Evolutionary conservation across 1,140 invertebrate genomes (phyloP).

Genomic region (Delia radicum): DNA sequence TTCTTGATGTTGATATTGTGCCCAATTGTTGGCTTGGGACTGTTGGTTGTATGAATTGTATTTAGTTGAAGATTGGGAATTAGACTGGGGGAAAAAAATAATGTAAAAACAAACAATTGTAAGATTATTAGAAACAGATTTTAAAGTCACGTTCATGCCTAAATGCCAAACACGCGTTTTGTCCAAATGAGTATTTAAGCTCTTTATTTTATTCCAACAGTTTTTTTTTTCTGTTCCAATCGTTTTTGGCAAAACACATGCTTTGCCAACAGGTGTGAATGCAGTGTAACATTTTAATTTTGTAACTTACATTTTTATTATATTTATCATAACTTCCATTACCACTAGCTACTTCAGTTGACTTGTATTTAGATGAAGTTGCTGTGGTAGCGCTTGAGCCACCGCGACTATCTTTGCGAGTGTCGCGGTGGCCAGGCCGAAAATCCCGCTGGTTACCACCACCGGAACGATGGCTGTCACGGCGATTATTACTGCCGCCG

Average conservation of each 20-base stretch:
- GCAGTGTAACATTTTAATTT: not conserved
- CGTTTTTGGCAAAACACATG: no score
- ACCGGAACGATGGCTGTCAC: constrained; percentile 43
- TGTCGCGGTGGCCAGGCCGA: constrained; percentile 57
- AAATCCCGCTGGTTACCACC: constrained; percentile 52
- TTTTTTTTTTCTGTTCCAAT: no score
- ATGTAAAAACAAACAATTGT: not conserved
- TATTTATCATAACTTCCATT: constrained; percentile 6
- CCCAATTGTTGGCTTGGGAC: constrained; percentile 34
- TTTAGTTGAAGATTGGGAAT: not conserved
- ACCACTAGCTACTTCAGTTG: constrained; percentile 35
- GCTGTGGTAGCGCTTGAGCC: constrained; percentile 40
- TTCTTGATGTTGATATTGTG: constrained; percentile 40
- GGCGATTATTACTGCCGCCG: constrained; percentile 32
- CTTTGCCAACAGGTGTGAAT: no score
- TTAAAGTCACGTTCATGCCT: no score
- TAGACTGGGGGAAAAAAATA: not conserved
- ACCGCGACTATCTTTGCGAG: constrained; percentile 56
- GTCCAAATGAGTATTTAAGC: no score
- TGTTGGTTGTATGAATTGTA: not conserved
- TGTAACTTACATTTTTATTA: constrained; percentile 36
- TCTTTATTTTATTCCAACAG: no score
- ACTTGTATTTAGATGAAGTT: constrained; percentile 37
- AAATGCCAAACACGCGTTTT: no score
- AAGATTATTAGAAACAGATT: not conserved